These are phyloP conservation scores for Pteromalus puparum DNA, from an alignment of 1,140 invertebrate species.

Conservation along the genomic window DNA sequence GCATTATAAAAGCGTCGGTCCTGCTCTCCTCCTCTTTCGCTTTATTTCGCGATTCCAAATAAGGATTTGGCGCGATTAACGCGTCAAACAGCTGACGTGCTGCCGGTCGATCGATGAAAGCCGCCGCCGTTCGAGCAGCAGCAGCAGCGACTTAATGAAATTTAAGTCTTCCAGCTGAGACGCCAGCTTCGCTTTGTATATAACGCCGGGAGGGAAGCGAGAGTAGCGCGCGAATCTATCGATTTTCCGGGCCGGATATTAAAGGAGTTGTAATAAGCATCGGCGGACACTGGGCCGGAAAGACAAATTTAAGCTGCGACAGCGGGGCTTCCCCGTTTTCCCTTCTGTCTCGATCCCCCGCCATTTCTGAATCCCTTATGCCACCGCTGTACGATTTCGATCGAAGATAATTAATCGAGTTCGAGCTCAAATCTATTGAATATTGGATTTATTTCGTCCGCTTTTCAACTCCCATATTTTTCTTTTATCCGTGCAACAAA, in stretches of 20 bases:
- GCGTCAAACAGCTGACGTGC: slow-evolving; percentile 45
- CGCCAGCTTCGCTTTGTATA: neutral
- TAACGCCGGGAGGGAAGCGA: neutral
- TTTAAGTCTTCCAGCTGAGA: slow-evolving; percentile 34
- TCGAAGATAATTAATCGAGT: too few relatives aligned
- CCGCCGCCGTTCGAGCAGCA: neutral
- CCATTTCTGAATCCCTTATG: neutral
- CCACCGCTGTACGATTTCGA: neutral
- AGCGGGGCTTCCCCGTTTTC: neutral
- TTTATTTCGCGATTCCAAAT: slow-evolving; percentile 41
- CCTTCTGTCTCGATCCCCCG: neutral
- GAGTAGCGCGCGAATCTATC: slow-evolving; percentile 10
- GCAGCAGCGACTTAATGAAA: slow-evolving; percentile 49
- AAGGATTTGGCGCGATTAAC: slow-evolving; percentile 48
- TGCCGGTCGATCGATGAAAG: slow-evolving; percentile 38
- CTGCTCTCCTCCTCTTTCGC: neutral
- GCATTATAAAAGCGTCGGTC: slow-evolving; percentile 12
- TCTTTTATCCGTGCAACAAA: neutral
- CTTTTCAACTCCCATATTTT: slow-evolving; percentile 43
- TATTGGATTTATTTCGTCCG: slow-evolving; percentile 33
- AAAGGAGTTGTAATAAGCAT: slow-evolving; percentile 51
- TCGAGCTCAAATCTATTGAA: slow-evolving; percentile 24
- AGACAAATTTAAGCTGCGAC: slow-evolving; percentile 38
- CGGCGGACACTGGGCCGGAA: slow-evolving; percentile 27
- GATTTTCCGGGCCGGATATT: slow-evolving; percentile 52